Evolutionary conservation across 2,113 vertebrate species (phyloP).

Genomic region (Heloderma charlesbogerti): DNA sequence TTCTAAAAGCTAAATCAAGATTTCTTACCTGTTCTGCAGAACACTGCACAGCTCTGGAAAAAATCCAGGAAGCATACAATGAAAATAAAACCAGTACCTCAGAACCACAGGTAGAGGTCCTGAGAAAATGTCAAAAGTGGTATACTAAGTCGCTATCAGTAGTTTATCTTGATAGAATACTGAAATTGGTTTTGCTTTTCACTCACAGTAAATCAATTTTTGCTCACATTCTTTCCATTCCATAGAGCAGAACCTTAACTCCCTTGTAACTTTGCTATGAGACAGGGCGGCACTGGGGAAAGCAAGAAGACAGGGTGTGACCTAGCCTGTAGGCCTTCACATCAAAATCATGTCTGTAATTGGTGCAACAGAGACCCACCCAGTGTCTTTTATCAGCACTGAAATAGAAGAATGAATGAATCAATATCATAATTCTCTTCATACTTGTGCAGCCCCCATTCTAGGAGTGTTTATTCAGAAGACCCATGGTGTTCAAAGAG

Average conservation of each 20-base stretch:
- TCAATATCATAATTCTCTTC: background rate
- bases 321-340: background rate
- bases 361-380: constrained; percentile 59
- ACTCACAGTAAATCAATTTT: fast-evolving
- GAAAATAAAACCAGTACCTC: constrained; percentile 23
- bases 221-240: constrained; percentile 27
- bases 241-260: constrained; percentile 6
- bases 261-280: constrained; percentile 18
- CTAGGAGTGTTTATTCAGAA: background rate
- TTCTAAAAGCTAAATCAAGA: background rate
- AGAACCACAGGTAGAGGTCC: constrained; percentile 28
- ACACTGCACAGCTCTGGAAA: constrained; percentile 4
- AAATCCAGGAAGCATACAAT: background rate
- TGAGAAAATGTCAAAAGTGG: background rate
- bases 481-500: background rate
- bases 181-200: constrained; percentile 21
- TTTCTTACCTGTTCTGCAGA: constrained; percentile 52
- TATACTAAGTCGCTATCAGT: background rate
- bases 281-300: constrained; percentile 37
- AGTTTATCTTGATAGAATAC: constrained; percentile 19
- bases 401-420: constrained; percentile 36
- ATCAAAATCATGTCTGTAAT: constrained; percentile 16
- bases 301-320: constrained; percentile 40
- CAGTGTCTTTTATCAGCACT: constrained; percentile 58
- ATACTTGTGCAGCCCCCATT: background rate